phyloP scores from a whole-genome alignment of 2,113 vertebrate genomes.

The Hippoglossus stenolepis region DNA sequence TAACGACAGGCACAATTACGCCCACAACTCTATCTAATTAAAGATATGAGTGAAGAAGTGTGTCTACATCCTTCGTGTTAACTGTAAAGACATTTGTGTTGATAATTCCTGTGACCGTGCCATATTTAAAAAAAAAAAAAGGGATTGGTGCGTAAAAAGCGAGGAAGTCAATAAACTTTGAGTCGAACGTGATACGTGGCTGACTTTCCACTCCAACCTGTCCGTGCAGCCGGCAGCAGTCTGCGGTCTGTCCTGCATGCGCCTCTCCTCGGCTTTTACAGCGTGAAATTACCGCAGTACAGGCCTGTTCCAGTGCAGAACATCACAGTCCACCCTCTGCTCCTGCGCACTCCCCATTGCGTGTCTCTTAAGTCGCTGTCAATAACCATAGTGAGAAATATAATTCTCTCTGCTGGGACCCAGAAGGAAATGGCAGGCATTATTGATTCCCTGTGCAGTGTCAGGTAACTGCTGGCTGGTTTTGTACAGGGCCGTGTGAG shows the following conservation, averaged over 20 bases:
- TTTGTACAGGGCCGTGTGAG: slow-evolving; percentile 23
- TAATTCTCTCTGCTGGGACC: slow-evolving; percentile 75
- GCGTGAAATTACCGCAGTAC: slow-evolving; percentile 67
- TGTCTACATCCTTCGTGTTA: too few species aligned
- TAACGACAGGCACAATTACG: not conserved
- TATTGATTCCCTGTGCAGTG: slow-evolving; percentile 76
- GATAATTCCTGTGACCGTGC: not conserved
- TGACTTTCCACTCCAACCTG: slow-evolving; percentile 26
- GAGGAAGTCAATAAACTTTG: slow-evolving; percentile 1
- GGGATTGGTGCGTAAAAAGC: not conserved
- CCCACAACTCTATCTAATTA: too few species aligned
- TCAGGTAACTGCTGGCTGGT: slow-evolving; percentile 66
- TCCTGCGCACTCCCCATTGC: slow-evolving; percentile 41
- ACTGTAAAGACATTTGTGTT: not conserved
- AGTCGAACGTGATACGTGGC: slow-evolving; percentile 13
- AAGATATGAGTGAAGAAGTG: too few species aligned
- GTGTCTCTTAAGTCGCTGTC: slow-evolving; percentile 71
- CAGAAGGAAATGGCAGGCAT: slow-evolving; percentile 76
- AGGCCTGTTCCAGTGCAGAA: not conserved
- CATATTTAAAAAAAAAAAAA: not conserved
- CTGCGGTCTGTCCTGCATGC: slow-evolving; percentile 69
- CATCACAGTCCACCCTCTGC: slow-evolving; percentile 1
- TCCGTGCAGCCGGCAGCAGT: slow-evolving; percentile 31
- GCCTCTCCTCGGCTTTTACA: slow-evolving; percentile 50
- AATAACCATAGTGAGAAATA: slow-evolving; percentile 68